Percentiles rank a stretch among this genome's conserved stretches.
Evolutionary conservation across 2,113 vertebrate genomes (phyloP).

Genomic region (Peromyscus leucopus): DNA sequence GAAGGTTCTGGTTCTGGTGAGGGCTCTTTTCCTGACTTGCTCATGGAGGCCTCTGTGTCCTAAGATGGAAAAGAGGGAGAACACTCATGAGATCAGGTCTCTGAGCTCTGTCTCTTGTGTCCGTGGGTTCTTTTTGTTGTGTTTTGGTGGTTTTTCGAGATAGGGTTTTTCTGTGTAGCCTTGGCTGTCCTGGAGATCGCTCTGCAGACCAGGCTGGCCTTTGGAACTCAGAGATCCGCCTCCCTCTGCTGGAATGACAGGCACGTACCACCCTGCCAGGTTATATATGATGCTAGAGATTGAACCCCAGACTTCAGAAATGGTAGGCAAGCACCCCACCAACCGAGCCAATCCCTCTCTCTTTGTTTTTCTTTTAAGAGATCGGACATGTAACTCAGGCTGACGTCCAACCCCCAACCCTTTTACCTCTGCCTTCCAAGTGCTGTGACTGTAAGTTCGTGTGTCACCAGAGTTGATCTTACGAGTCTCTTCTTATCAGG

Average conservation of each 20-base stretch:
- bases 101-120: neutral
- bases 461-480: neutral
- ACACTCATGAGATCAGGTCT: neutral
- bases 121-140: neutral
- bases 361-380: neutral
- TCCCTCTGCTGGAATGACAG: neutral
- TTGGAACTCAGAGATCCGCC: no score
- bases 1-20: neutral
- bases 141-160: neutral
- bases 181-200: neutral
- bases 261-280: neutral
- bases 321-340: neutral
- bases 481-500: neutral
- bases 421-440: neutral
- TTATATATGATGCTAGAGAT: neutral
- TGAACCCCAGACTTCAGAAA: neutral
- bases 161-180: neutral
- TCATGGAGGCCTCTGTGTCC: neutral
- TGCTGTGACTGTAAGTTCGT: neutral
- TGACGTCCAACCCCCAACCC: neutral
- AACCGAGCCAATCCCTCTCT: neutral
- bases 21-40: neutral
- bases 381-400: neutral
- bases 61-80: neutral
- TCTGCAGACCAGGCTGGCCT: neutral